Evolutionary conservation across 2,888 invertebrate species (phyloP), one percentile per base, ranked within the genome.

Genomic region (Mimas tiliae): DNA sequence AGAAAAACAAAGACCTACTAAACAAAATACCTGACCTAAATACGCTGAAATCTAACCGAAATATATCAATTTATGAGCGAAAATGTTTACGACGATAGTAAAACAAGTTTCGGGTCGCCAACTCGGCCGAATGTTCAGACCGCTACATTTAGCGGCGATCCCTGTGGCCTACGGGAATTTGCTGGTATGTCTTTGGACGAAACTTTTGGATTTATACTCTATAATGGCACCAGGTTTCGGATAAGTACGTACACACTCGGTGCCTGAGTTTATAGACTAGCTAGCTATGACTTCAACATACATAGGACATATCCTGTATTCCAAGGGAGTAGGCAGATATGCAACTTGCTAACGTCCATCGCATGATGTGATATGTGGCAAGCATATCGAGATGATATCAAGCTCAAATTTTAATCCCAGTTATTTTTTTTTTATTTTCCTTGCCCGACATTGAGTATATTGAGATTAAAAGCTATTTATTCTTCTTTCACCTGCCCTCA

Each of bases 61-160:
- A 77, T 75, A 81, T 83, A 83, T 83, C 81, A 83, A 83, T 83
- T 81, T 83, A 83, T 80, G 74, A 64, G 66, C 69, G 55, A 67
- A 38, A 75, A 75, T 76, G 79, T 83, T 83, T 82, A 82, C 78
- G 67, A 71, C 69, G 67, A 78, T 78, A 81, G 81, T 82, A 81
- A 80, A 77, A 77, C 62, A 82, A 83, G 73, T 81, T 83, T 79
- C 70, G 70, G 81, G 81, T 74, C 80, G 77, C 74, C 71, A 70
- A 69, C 47, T 52, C 27, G 53, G 68, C 63, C 69, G 72, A 70
- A 73, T 16, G 55, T 45, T 70, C 69, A 21, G 27, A n/a, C 12
- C 45, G 38, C 38, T 27, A 45, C 51, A 50, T 62, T 48, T 27
- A 42, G 16, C 42, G 38, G 58, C 55, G n/a, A 34, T 55, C 55